Percentiles rank a stretch among this genome's conserved stretches.
phyloP scores from a whole-genome alignment of 35 echinoderm and acorn worm genomes.

The Anneissia japonica region DNA sequence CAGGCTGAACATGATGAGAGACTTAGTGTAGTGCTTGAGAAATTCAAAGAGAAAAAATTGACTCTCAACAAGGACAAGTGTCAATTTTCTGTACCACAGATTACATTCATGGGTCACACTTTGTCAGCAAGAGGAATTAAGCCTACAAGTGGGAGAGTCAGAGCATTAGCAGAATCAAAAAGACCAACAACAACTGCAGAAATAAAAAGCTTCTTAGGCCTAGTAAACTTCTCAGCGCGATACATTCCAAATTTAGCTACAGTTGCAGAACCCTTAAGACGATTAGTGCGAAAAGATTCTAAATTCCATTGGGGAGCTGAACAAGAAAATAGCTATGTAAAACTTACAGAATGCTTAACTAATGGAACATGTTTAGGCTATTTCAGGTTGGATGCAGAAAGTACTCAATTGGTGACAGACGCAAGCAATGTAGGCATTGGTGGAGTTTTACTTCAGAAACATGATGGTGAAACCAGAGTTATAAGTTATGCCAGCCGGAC shows the following conservation, averaged over 20 bases:
- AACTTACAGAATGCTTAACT: conserved; percentile 37
- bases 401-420: conserved; percentile 45
- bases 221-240: conserved; percentile 48
- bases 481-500: no score
- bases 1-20: conserved; percentile 43
- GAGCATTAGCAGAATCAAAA: conserved; percentile 22
- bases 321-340: conserved; percentile 23
- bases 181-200: conserved; percentile 30
- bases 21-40: conserved; percentile 17
- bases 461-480: conserved; percentile 44
- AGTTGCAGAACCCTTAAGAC: conserved; percentile 44
- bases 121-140: conserved; percentile 51
- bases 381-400: conserved; percentile 35
- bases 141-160: conserved; percentile 41
- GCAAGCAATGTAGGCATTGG: conserved; percentile 48
- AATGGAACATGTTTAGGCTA: conserved; percentile 39
- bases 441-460: conserved; percentile 33
- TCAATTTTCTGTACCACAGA: conserved; percentile 31
- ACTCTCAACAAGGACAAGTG: conserved; percentile 49
- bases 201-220: conserved; percentile 60
- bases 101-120: conserved; percentile 55
- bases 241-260: conserved; percentile 72
- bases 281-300: conserved; percentile 22
- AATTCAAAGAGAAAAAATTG: conserved; percentile 37
- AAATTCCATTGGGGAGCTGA: conserved; percentile 41